Percentiles rank a stretch among this genome's conserved stretches.
These are phyloP conservation scores for Coptodon rendalli DNA, from an alignment of 2,113 vertebrate species.

Conservation along the genomic window DNA sequence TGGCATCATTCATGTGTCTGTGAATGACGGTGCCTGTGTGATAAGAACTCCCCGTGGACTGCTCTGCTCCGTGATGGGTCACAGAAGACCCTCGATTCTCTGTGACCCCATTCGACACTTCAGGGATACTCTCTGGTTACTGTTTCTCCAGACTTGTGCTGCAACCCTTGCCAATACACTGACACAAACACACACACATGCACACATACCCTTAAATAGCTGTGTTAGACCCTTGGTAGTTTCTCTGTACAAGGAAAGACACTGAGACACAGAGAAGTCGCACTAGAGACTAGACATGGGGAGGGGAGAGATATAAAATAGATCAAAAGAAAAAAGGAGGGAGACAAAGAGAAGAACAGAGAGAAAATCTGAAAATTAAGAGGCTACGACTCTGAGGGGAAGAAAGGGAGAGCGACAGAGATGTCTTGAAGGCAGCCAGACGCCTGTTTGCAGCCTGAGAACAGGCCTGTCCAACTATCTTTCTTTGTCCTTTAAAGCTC, in stretches of 20 bases:
- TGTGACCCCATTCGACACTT: slow-evolving; percentile 57
- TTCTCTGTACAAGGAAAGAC: slow-evolving; percentile 4
- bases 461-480: slow-evolving; percentile 54
- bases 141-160: slow-evolving; percentile 52
- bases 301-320: neutral
- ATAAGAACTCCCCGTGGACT: slow-evolving; percentile 51
- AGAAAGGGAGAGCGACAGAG: slow-evolving; percentile 5
- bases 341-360: neutral
- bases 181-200: neutral
- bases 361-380: neutral
- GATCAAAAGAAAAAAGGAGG: neutral
- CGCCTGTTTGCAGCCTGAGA: slow-evolving; percentile 55
- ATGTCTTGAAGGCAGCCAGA: slow-evolving; percentile 59
- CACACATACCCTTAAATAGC: slow-evolving; percentile 45
- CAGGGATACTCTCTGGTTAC: slow-evolving; percentile 62
- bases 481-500: slow-evolving; percentile 62
- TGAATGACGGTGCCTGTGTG: slow-evolving; percentile 51
- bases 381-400: neutral
- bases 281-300: neutral
- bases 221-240: slow-evolving; percentile 1
- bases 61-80: slow-evolving; percentile 59
- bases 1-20: neutral
- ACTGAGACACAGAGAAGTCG: neutral
- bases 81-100: slow-evolving; percentile 52
- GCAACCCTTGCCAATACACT: slow-evolving; percentile 1